Evolutionary conservation across 1,140 invertebrate genomes (phyloP).

Genomic region (Drosophila dunni): DNA sequence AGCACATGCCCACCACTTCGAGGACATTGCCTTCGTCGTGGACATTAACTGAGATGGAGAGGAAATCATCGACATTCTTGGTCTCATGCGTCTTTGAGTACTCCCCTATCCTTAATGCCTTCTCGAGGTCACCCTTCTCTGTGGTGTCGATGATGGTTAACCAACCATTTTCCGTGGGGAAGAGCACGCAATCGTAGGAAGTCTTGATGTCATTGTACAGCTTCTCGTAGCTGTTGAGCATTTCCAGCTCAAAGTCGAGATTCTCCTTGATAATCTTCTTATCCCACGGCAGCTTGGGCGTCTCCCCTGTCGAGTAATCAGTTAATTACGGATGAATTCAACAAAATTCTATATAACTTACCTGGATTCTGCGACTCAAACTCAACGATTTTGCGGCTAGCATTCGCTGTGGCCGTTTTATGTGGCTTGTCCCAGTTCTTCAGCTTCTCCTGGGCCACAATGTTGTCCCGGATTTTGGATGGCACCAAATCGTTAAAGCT

Average conservation of each 20-base stretch:
- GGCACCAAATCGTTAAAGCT: slow-evolving; percentile 95
- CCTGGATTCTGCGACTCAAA: slow-evolving; percentile 88
- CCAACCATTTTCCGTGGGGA: slow-evolving; percentile 92
- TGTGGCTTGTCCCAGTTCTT: slow-evolving; percentile 94
- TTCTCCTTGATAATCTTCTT: slow-evolving; percentile 96
- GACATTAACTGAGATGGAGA: slow-evolving; percentile 97
- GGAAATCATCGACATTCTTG: slow-evolving; percentile 92
- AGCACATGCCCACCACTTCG: slow-evolving; percentile 96
- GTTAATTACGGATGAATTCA: background rate
- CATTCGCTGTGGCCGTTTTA: slow-evolving; percentile 91
- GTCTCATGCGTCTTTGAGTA: slow-evolving; percentile 93
- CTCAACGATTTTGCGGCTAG: slow-evolving; percentile 89
- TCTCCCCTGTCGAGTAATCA: slow-evolving; percentile 34
- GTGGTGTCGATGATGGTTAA: slow-evolving; percentile 84
- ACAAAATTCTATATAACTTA: background rate
- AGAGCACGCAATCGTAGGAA: slow-evolving; percentile 97
- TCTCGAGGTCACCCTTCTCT: slow-evolving; percentile 89
- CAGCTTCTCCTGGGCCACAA: slow-evolving; percentile 93
- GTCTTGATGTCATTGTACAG: slow-evolving; percentile 95
- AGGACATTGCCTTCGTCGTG: slow-evolving; percentile 96
- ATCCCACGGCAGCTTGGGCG: slow-evolving; percentile 83
- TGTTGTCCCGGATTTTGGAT: slow-evolving; percentile 91
- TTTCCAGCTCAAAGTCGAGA: slow-evolving; percentile 93
- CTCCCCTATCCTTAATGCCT: slow-evolving; percentile 92
- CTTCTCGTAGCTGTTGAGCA: slow-evolving; percentile 93